Percentiles rank a stretch among this genome's conserved stretches.
These are phyloP conservation scores for Drosophila paranaensis DNA, from an alignment of 2,888 invertebrate species.

Conservation along the genomic window DNA sequence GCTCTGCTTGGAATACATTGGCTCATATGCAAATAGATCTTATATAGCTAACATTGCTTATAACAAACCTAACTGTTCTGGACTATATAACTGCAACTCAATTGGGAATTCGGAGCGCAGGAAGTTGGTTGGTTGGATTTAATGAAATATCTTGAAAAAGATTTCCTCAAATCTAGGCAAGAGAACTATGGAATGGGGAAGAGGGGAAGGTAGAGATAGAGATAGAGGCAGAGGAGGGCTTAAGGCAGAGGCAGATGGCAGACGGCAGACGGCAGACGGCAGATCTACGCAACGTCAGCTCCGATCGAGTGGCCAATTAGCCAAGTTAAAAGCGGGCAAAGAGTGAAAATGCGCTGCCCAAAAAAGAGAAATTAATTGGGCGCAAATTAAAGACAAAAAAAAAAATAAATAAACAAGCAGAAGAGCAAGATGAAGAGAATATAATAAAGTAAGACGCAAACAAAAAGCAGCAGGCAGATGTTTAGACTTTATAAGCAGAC, in stretches of 20 bases:
- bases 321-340: conserved; percentile 25
- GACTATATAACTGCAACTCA: background rate
- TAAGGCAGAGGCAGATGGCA: too few relatives aligned
- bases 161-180: conserved; percentile 3
- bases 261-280: background rate
- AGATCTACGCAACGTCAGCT: background rate
- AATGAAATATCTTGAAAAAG: background rate
- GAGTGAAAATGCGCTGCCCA: conserved; percentile 43
- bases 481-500: conserved; percentile 48
- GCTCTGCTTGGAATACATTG: too few relatives aligned
- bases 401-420: too few relatives aligned
- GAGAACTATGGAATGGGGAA: background rate
- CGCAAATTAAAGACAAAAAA: conserved; percentile 65
- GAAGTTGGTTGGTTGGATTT: background rate
- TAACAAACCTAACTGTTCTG: background rate
- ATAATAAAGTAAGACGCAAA: background rate
- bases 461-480: background rate
- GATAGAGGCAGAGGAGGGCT: background rate
- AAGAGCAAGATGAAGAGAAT: conserved; percentile 24
- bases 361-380: conserved; percentile 73
- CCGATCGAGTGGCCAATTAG: conserved; percentile 35
- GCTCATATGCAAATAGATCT: too few relatives aligned
- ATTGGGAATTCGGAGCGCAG: background rate
- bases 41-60: too few relatives aligned
- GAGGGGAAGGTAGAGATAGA: background rate